phyloP scores from a whole-genome alignment of 2,888 invertebrate genomes.

The Herminia tarsipennalis region DNA sequence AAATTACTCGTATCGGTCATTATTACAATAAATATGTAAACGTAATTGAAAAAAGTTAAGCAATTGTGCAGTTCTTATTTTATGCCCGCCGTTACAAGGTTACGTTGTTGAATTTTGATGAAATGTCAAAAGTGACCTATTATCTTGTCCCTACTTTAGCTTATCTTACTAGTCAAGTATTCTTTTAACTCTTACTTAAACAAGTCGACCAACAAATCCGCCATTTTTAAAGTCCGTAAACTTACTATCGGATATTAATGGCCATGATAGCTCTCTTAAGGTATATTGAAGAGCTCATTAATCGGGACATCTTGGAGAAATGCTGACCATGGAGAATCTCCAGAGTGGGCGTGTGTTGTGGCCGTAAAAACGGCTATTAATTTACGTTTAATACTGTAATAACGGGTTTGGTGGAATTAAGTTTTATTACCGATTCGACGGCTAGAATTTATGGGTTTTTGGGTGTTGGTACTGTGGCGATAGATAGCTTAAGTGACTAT shows the following conservation, averaged over 20 bases:
- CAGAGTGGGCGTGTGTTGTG: constrained; percentile 50
- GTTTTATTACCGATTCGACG: constrained; percentile 38
- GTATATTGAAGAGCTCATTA: constrained; percentile 74
- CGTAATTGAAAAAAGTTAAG: too few species aligned
- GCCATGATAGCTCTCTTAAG: constrained; percentile 59
- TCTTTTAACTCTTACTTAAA: too few species aligned
- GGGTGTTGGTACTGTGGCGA: constrained; percentile 20
- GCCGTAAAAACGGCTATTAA: constrained; percentile 58
- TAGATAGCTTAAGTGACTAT: constrained; percentile 9
- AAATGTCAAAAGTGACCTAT: too few species aligned
- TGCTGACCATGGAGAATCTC: constrained; percentile 66
- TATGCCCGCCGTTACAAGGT: too few species aligned
- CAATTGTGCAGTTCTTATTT: too few species aligned
- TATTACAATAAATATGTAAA: too few species aligned
- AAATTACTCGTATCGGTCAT: too few species aligned
- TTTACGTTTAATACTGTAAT: constrained; percentile 46
- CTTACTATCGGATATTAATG: constrained; percentile 54
- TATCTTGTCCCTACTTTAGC: too few species aligned
- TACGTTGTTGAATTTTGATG: too few species aligned
- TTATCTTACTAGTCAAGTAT: too few species aligned
- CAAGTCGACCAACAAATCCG: constrained; percentile 21
- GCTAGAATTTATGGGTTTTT: constrained; percentile 23
- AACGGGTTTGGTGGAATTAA: constrained; percentile 36
- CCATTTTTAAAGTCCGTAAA: constrained; percentile 29
- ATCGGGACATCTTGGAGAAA: constrained; percentile 69